A percentile compares a stretch with the other conserved stretches of the same genome.
Conservation (phyloP, 2,797 vertebrate species). For the Galagoides demidoff region DNA sequence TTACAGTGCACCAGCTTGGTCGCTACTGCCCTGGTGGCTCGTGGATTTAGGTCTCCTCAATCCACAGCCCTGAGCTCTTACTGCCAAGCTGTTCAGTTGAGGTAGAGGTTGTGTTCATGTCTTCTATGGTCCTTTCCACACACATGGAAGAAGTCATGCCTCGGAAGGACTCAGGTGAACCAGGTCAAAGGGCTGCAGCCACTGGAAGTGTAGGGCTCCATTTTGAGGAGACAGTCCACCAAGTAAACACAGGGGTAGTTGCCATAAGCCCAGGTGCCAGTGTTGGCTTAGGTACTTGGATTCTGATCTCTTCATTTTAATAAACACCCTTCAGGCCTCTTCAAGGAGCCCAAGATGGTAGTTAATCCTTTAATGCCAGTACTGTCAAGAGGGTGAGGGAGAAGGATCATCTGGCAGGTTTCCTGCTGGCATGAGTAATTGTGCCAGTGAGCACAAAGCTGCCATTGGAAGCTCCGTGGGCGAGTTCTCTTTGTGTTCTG, state of each 20-base stretch:
- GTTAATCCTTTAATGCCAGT: conserved; percentile 29
- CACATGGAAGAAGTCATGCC: background rate
- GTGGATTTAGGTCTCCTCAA: background rate
- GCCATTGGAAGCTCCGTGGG: background rate
- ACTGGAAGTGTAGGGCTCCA: background rate
- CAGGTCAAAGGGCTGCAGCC: background rate
- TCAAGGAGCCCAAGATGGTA: background rate
- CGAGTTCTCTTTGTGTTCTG: background rate
- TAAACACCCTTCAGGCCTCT: background rate
- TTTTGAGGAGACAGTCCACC: background rate
- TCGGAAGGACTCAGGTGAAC: background rate
- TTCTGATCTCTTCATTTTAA: background rate
- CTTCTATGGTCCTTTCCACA: background rate
- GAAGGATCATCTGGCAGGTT: background rate
- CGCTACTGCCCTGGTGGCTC: background rate
- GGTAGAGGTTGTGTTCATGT: background rate
- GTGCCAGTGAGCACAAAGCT: background rate
- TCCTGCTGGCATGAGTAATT: background rate
- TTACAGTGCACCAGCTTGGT: background rate
- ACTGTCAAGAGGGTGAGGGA: conserved; percentile 38
- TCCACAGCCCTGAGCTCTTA: background rate
- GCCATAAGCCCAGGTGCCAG: background rate
- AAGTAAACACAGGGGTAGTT: background rate
- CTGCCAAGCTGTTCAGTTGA: background rate
- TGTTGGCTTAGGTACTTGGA: background rate